phyloP scores from a whole-genome alignment of 2,113 vertebrate genomes.

The Hippoglossus stenolepis region DNA sequence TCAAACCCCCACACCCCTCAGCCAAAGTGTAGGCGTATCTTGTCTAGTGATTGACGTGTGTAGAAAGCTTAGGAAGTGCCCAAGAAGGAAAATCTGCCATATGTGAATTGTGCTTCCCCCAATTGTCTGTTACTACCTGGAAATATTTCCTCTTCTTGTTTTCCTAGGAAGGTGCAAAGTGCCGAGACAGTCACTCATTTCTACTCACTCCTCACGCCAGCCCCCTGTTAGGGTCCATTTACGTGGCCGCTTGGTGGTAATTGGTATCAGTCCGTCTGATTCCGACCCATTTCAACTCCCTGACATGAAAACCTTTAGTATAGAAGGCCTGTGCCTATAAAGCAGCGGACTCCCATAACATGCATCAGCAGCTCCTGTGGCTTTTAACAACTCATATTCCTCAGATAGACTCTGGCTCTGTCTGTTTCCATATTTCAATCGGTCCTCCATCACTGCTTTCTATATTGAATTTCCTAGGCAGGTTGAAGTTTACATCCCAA shows the following conservation, averaged over 20 bases:
- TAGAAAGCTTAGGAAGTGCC: constrained; percentile 61
- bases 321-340: constrained; percentile 34
- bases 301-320: constrained; percentile 6
- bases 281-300: constrained; percentile 11
- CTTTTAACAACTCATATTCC: constrained; percentile 54
- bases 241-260: constrained; percentile 14
- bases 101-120: constrained; percentile 20
- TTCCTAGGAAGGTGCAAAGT: constrained; percentile 29
- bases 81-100: constrained; percentile 67
- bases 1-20: neutral
- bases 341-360: constrained; percentile 59
- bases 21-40: constrained; percentile 7
- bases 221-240: constrained; percentile 29
- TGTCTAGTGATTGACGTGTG: constrained; percentile 1
- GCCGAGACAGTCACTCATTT: constrained; percentile 37
- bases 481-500: constrained; percentile 57
- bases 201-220: constrained; percentile 18
- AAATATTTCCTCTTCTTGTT: constrained; percentile 10
- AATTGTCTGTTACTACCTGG: constrained; percentile 45
- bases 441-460: constrained; percentile 56
- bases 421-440: constrained; percentile 62
- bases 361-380: constrained; percentile 48
- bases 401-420: constrained; percentile 47
- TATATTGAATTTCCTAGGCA: constrained; percentile 55
- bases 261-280: constrained; percentile 24